These are phyloP conservation scores for Hymenopus coronatus DNA, from an alignment of 2,888 invertebrate species.

Conservation along the genomic window DNA sequence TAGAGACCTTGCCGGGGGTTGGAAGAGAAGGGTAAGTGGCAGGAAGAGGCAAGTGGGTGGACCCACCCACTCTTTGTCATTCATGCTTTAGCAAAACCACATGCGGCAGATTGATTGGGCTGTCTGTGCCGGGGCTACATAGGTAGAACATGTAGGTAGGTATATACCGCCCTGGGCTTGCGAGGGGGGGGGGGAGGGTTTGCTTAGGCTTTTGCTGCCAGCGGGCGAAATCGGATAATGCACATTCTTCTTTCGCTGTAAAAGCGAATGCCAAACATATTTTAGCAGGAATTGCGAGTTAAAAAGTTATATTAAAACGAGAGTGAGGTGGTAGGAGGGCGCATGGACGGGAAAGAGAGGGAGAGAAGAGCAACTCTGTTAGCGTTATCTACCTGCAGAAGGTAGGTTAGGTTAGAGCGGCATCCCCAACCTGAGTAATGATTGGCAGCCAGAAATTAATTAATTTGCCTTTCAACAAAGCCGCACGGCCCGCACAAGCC, in stretches of 20 bases:
- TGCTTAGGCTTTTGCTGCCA: slow-evolving; percentile 32
- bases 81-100: slow-evolving; percentile 33
- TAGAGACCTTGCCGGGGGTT: not conserved
- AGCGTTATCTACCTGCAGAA: slow-evolving; percentile 25
- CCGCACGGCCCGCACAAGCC: slow-evolving; percentile 36
- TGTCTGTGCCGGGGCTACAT: slow-evolving; percentile 21
- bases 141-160: slow-evolving; percentile 3
- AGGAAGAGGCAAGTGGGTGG: not conserved
- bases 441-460: slow-evolving; percentile 39
- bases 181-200: slow-evolving; percentile 38
- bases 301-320: slow-evolving; percentile 38
- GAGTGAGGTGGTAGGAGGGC: slow-evolving; percentile 15
- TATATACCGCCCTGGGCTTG: slow-evolving; percentile 23
- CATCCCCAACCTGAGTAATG: slow-evolving; percentile 33
- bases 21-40: not conserved
- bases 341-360: not conserved
- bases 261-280: slow-evolving; percentile 39
- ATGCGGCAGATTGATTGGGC: slow-evolving; percentile 33
- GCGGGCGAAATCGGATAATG: slow-evolving; percentile 37
- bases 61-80: slow-evolving; percentile 31
- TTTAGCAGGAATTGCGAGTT: slow-evolving; percentile 38
- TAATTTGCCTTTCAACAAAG: slow-evolving; percentile 37
- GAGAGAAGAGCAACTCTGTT: slow-evolving; percentile 12
- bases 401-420: slow-evolving; percentile 1
- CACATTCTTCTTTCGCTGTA: slow-evolving; percentile 37